Percentiles rank a stretch among this genome's conserved stretches.
Conservation (phyloP, 1,140 invertebrate species). For the Parapsyche elsis region DNA sequence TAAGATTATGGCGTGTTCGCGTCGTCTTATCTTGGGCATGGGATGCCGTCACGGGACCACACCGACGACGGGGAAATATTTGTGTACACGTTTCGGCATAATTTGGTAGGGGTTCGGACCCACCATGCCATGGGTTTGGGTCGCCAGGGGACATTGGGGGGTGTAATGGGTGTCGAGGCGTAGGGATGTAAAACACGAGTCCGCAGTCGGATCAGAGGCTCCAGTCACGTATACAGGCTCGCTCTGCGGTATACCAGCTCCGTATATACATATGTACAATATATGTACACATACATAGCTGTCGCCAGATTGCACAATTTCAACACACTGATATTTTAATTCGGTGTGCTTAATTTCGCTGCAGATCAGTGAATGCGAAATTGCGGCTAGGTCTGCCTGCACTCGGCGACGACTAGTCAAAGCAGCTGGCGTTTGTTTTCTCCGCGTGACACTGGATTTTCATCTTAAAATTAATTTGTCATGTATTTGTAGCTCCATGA, state of each 20-base stretch:
- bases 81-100: constrained; percentile 35
- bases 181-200: constrained; percentile 24
- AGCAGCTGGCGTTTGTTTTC: not conserved
- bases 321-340: too few species aligned
- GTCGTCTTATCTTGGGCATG: constrained; percentile 5
- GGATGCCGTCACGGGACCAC: not conserved
- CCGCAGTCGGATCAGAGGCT: not conserved
- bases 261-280: too few species aligned
- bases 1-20: constrained; percentile 18
- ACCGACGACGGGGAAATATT: not conserved
- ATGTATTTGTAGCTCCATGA: too few species aligned
- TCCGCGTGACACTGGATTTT: not conserved
- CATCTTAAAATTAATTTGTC: not conserved
- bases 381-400: not conserved
- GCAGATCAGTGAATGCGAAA: not conserved
- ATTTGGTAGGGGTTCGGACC: constrained; percentile 15
- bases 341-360: not conserved
- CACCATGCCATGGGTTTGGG: not conserved
- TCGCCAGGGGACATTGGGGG: not conserved
- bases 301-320: too few species aligned
- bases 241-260: too few species aligned
- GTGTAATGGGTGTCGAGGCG: not conserved
- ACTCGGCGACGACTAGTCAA: not conserved
- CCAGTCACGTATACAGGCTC: too few species aligned
- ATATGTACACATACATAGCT: too few species aligned